Conservation (phyloP, 2,797 vertebrate genomes). For the Hybognathus amarus region DNA sequence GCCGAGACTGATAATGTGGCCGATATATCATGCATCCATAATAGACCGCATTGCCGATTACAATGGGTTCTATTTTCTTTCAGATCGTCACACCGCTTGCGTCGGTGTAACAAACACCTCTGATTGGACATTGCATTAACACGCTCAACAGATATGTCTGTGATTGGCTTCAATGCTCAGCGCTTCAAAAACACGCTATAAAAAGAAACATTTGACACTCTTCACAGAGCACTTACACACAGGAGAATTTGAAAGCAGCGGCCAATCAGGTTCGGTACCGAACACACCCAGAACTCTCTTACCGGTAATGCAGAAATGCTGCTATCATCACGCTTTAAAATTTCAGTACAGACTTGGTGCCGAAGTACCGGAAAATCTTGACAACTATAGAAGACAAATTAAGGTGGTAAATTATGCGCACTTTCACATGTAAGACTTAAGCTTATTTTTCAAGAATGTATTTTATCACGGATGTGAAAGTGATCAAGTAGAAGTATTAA, state of each 20-base stretch:
- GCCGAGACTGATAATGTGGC: too few species aligned
- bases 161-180: neutral
- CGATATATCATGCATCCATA: too few species aligned
- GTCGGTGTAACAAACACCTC: neutral
- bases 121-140: neutral
- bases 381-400: neutral
- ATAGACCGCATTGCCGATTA: neutral
- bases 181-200: neutral
- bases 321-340: too few species aligned
- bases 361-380: neutral
- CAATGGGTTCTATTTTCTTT: neutral
- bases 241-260: neutral
- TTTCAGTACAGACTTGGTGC: neutral
- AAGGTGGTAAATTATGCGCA: neutral
- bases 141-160: neutral
- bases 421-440: neutral
- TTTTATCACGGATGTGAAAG: neutral
- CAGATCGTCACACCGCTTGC: accelerated
- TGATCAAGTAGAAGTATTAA: neutral
- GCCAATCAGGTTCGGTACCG: neutral
- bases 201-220: neutral
- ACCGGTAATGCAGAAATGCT: neutral
- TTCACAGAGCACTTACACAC: neutral
- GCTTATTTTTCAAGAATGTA: neutral
- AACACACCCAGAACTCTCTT: neutral